A percentile compares a stretch with the other conserved stretches of the same genome.
Conservation (phyloP, 1,140 invertebrate species). For the Scaptomyza montana region DNA sequence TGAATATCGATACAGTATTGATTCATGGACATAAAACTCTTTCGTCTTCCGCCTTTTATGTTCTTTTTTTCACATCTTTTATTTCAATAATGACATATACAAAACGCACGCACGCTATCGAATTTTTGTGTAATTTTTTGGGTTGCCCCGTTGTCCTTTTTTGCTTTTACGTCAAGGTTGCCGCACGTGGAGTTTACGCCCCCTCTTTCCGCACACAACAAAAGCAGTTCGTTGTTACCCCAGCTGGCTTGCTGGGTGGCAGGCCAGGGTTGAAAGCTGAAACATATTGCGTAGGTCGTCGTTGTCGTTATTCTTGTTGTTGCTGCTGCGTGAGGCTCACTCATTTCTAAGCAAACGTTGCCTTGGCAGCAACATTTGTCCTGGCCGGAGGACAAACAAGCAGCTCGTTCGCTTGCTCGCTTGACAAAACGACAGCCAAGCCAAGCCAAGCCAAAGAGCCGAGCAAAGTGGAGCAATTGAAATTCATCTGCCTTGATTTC, state of each 20-base stretch:
- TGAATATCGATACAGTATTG: constrained; percentile 41
- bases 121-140: constrained; percentile 13
- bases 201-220: neutral
- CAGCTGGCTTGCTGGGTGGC: constrained; percentile 36
- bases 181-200: constrained; percentile 31
- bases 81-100: constrained; percentile 44
- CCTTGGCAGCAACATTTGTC: constrained; percentile 55
- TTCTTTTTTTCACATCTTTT: constrained; percentile 16
- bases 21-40: constrained; percentile 22
- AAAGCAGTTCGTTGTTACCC: constrained; percentile 40
- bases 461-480: constrained; percentile 53
- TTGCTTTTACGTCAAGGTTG: constrained; percentile 38
- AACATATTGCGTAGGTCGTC: constrained; percentile 80
- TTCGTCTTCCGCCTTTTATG: constrained; percentile 1
- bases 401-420: neutral
- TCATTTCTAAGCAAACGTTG: constrained; percentile 59
- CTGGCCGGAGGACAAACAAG: constrained; percentile 62
- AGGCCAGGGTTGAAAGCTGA: constrained; percentile 63
- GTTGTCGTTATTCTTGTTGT: constrained; percentile 33
- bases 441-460: neutral
- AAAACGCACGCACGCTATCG: constrained; percentile 43
- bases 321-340: constrained; percentile 60
- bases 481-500: constrained; percentile 77
- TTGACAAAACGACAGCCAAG: constrained; percentile 40
- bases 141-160: constrained; percentile 16